A percentile compares a stretch with the other conserved stretches of the same genome.
These are phyloP conservation scores for Caenorhabditis sp. DNA, from an alignment of 2,888 invertebrate genomes.

Conservation along the genomic window DNA sequence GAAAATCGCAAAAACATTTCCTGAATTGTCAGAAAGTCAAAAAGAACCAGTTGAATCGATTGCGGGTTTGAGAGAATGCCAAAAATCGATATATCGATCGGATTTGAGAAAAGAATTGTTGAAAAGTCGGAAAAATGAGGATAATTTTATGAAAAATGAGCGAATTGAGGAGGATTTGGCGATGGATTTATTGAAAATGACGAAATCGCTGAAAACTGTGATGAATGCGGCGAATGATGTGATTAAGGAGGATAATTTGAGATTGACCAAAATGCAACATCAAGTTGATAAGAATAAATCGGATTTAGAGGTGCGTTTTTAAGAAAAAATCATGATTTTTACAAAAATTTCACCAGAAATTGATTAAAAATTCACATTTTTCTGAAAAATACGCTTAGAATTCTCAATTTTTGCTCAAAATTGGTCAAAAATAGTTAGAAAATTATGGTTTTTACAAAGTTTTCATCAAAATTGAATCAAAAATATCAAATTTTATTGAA, in stretches of 20 bases:
- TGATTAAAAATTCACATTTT: background rate
- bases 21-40: conserved; percentile 19
- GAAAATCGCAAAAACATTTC: conserved; percentile 32
- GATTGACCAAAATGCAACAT: conserved; percentile 53
- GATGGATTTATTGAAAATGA: conserved; percentile 89
- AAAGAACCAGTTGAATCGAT: conserved; percentile 28
- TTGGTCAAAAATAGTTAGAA: no score
- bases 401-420: no score
- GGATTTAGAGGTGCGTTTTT: conserved; percentile 38
- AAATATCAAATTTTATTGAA: no score
- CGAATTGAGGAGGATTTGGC: conserved; percentile 90
- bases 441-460: no score
- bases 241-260: conserved; percentile 85
- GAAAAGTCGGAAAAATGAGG: conserved; percentile 74
- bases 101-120: conserved; percentile 61
- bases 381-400: no score
- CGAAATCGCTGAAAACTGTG: conserved; percentile 87
- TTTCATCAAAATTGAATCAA: no score
- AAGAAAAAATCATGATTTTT: no score
- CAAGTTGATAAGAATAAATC: conserved; percentile 52
- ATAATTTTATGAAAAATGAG: conserved; percentile 85
- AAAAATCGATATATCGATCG: conserved; percentile 50
- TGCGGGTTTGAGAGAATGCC: conserved; percentile 40
- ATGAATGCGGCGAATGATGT: conserved; percentile 87
- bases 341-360: background rate